Base-by-base conservation (phyloP, 2,797 vertebrate genomes). In the Hyperoplus lanceolatus region DNA sequence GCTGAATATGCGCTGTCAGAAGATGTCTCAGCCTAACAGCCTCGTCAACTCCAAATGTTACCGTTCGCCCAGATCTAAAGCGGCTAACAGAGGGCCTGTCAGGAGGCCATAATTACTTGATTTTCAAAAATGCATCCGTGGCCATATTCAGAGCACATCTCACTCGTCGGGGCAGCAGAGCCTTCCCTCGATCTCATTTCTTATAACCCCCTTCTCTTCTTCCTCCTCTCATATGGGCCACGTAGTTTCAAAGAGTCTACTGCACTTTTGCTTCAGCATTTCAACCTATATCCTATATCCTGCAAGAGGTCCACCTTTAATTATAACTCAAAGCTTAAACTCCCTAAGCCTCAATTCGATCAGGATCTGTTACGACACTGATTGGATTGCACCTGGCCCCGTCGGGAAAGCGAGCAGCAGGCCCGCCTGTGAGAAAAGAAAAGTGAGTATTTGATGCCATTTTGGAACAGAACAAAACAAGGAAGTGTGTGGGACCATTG, bases 331-430 rank as follows among this genome's bases (percentile, higher is more conserved):
- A 75, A 72, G 83, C 82, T 73, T 29, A 29, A 81, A 91, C 85
- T 89, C 87, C 84, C 83, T 60, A 65, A 85, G 77, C 83, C 48
- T 29, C 59, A 77, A 62, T 90, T 90, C 91, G 90, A 87, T 92
- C 89, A 87, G 68, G 90, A 91, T 90, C 87, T 88, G 92, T 92
- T 93, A 90, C 67, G 51, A 87, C 81, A 63, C 90, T 92, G 90
- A 93, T 93, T 92, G 90, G 89, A 92, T 87, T 85, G 91, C 88
- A 73, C 75, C 78, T 41, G 79, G 77, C 72, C 82, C 64, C 41
- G 51, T 73, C 29, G 29, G 83, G 83, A 79, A 70, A 72, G 65
- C 64, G 54, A 63, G 70, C 51, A 51, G 29, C 29, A 3, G 29
- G 29, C 29, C 62, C 68, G 60, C 45, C 63, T 67, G 54, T 54